A percentile compares a stretch with the other conserved stretches of the same genome.
These are phyloP conservation scores for Lates japonicus DNA, from an alignment of 2,797 vertebrate genomes.

Conservation along the genomic window DNA sequence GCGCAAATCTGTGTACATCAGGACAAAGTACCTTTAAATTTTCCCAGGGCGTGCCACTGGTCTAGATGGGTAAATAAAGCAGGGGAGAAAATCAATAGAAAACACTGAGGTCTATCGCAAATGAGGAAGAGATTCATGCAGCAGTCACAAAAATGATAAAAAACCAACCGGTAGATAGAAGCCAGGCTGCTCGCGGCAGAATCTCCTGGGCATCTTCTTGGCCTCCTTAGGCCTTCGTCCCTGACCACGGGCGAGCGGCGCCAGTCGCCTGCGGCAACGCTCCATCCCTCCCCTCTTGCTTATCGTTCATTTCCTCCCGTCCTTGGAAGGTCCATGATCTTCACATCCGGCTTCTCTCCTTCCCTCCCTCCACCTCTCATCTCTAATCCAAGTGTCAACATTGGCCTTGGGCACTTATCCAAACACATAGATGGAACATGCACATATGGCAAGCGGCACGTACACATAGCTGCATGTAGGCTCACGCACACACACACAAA, in stretches of 20 bases:
- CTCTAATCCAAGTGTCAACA: conserved; percentile 75
- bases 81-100: conserved; percentile 58
- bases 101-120: conserved; percentile 41
- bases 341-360: conserved; percentile 39
- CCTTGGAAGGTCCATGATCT: conserved; percentile 69
- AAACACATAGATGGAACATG: conserved; percentile 55
- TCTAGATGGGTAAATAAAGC: conserved; percentile 48
- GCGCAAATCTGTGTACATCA: conserved; percentile 40
- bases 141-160: conserved; percentile 66
- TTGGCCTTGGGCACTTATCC: conserved; percentile 59
- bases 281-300: conserved; percentile 30
- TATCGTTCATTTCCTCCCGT: conserved; percentile 55
- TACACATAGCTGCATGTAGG: background rate
- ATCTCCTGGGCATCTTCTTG: conserved; percentile 38
- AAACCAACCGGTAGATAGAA: conserved; percentile 45
- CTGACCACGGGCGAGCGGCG: conserved; percentile 20
- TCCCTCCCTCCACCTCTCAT: background rate
- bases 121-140: conserved; percentile 63
- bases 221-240: conserved; percentile 51
- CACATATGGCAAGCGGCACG: conserved; percentile 50
- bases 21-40: conserved; percentile 62
- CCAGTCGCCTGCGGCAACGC: conserved; percentile 23
- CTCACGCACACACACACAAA: conserved; percentile 1
- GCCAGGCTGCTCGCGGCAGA: conserved; percentile 39
- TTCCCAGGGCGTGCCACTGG: conserved; percentile 39